Evolutionary conservation across 1,140 invertebrate species (phyloP).

Genomic region (Drosophila hydei): DNA sequence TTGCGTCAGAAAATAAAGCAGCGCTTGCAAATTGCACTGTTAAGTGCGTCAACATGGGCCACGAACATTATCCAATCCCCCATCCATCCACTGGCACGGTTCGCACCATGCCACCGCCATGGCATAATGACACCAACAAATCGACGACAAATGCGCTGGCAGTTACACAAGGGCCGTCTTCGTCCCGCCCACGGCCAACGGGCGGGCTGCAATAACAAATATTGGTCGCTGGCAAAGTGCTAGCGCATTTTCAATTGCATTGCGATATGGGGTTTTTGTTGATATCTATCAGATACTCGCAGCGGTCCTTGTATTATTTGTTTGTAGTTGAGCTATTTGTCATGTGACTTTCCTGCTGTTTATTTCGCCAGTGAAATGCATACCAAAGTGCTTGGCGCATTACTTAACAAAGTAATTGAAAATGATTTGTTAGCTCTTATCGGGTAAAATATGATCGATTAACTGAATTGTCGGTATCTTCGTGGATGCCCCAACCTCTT

Average conservation of each 20-base stretch:
- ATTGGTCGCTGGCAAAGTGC: slow-evolving; percentile 64
- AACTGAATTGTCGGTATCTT: slow-evolving; percentile 1
- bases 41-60: slow-evolving; percentile 57
- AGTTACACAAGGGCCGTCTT: background rate
- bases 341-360: slow-evolving; percentile 45
- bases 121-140: slow-evolving; percentile 78
- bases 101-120: slow-evolving; percentile 16
- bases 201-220: slow-evolving; percentile 65
- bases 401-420: slow-evolving; percentile 46
- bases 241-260: slow-evolving; percentile 67
- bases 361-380: slow-evolving; percentile 42
- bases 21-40: slow-evolving; percentile 63
- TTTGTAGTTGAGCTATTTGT: slow-evolving; percentile 45
- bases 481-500: background rate
- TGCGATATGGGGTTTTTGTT: slow-evolving; percentile 53
- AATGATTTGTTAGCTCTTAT: slow-evolving; percentile 23
- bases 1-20: slow-evolving; percentile 48
- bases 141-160: slow-evolving; percentile 63
- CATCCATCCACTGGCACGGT: background rate
- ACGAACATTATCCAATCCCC: slow-evolving; percentile 17
- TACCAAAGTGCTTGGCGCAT: slow-evolving; percentile 30
- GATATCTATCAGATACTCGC: slow-evolving; percentile 39
- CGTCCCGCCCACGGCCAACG: background rate
- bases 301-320: slow-evolving; percentile 33
- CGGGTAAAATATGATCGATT: slow-evolving; percentile 36